Evolutionary conservation across 1,140 invertebrate genomes (phyloP).

Genomic region (Planococcus citri): DNA sequence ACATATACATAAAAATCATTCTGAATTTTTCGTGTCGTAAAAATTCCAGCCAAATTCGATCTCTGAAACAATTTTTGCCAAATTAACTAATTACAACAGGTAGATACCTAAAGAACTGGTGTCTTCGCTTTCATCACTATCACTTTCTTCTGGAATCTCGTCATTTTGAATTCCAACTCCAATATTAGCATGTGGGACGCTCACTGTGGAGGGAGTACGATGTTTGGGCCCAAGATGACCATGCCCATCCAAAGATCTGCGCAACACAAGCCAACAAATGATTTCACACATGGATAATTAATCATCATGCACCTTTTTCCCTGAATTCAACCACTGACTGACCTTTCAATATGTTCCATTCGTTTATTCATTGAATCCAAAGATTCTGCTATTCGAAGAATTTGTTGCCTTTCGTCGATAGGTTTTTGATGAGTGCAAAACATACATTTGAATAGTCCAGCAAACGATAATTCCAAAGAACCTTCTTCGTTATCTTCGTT

Average conservation of each 20-base stretch:
- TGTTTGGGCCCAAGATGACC: neutral
- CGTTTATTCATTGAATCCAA: constrained; percentile 65
- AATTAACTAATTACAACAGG: no score
- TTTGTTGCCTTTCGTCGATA: constrained; percentile 70
- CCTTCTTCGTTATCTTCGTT: constrained; percentile 70
- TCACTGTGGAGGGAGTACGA: neutral
- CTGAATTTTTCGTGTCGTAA: no score
- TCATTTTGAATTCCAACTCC: neutral
- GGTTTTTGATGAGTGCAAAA: constrained; percentile 78
- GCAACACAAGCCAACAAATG: neutral
- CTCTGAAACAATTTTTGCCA: no score
- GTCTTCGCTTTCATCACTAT: neutral
- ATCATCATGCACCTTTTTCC: no score
- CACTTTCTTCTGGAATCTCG: constrained; percentile 3
- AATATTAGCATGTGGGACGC: neutral
- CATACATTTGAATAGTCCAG: constrained; percentile 78
- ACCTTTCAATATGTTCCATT: constrained; percentile 70
- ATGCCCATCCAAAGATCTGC: constrained; percentile 1
- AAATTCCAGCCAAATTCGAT: no score
- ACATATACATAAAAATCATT: no score
- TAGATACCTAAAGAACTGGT: neutral
- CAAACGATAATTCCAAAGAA: constrained; percentile 76
- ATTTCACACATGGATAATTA: neutral
- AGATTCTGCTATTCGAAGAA: constrained; percentile 71
- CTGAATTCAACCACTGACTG: no score